Conservation (phyloP, 2,888 invertebrate species). For the Apamea sordens region DNA sequence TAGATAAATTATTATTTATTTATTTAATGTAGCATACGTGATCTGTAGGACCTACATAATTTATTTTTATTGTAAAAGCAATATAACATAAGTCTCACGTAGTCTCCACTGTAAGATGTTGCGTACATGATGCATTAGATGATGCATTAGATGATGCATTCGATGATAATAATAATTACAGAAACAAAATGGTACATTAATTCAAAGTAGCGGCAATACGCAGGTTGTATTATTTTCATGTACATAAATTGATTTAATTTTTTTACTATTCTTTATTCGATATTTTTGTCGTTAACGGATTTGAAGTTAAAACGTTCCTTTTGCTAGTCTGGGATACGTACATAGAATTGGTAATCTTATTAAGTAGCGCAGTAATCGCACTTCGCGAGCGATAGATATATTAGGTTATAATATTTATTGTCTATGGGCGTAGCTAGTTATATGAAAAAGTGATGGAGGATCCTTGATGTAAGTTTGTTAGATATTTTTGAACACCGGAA, state of each 20-base stretch:
- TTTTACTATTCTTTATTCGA: slow-evolving; percentile 60
- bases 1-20: slow-evolving; percentile 89
- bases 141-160: slow-evolving; percentile 40
- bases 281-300: slow-evolving; percentile 56
- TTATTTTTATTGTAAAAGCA: slow-evolving; percentile 84
- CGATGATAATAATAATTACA: slow-evolving; percentile 59
- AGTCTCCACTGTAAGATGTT: slow-evolving; percentile 78
- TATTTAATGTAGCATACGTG: slow-evolving; percentile 86
- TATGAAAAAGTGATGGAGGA: not conserved
- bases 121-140: no score
- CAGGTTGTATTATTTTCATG: slow-evolving; percentile 70
- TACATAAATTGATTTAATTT: slow-evolving; percentile 67
- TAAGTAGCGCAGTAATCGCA: slow-evolving; percentile 53
- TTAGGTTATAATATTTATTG: slow-evolving; percentile 38
- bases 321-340: slow-evolving; percentile 77
- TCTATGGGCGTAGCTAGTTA: slow-evolving; percentile 32
- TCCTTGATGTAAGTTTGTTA: not conserved
- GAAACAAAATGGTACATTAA: slow-evolving; percentile 63
- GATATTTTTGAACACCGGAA: slow-evolving; percentile 13
- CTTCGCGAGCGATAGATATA: slow-evolving; percentile 51
- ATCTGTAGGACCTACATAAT: slow-evolving; percentile 81
- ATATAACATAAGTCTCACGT: slow-evolving; percentile 78
- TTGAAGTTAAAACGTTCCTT: slow-evolving; percentile 75
- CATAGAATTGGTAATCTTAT: slow-evolving; percentile 63
- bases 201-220: slow-evolving; percentile 65